Evolutionary conservation across 2,113 vertebrate species (phyloP), one percentile per base, ranked within the genome.

Genomic region (Nannospalax galili): DNA sequence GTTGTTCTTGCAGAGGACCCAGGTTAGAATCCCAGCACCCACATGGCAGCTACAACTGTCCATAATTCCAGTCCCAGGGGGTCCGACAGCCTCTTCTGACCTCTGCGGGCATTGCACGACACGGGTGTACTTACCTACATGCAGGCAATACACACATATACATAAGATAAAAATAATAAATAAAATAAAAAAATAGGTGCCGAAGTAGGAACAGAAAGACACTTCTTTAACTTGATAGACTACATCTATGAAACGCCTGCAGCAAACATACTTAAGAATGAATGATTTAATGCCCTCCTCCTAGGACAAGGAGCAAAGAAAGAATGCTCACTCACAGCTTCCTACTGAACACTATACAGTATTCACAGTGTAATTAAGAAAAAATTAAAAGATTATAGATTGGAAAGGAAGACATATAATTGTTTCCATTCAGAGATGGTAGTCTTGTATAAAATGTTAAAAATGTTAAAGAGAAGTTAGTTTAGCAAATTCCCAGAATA

Each of bases 361-460:
- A 79, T 80, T 80, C 69, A 45, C 52, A 64, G 70, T 10, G 7
- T 32, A 79, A 69, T 81, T 75, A 91, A 74, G 35, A 28, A 60
- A 92, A 77, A 69, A 95, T 24, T 72, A 90, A 90, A 94, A 3
- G 17, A 67, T 19, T 84, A 48, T 42, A 75, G 11, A 75, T 75
- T 48, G 1, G 26, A 40, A 92, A 82, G 84, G 56, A 88, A 91
- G 40, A 92, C 67, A 14, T 5, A 88, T 1, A 94, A 48, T 20
- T 20, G 14, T 64, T 78, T 88, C 26, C 86, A n/a, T 22, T 95
- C 60, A 82, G 28, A 56, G 37, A 86, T 37, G 64, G 77, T 20
- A 87, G 14, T 67, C 45, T 69, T 40, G 3, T 32, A 62, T 24
- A 62, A 93, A 85, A 37, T 4, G 86, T 79, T 64, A 8, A 90